Evolutionary conservation across 2,113 vertebrate genomes (phyloP), one percentile per base, ranked within the genome.

Genomic region (Propithecus coquereli): DNA sequence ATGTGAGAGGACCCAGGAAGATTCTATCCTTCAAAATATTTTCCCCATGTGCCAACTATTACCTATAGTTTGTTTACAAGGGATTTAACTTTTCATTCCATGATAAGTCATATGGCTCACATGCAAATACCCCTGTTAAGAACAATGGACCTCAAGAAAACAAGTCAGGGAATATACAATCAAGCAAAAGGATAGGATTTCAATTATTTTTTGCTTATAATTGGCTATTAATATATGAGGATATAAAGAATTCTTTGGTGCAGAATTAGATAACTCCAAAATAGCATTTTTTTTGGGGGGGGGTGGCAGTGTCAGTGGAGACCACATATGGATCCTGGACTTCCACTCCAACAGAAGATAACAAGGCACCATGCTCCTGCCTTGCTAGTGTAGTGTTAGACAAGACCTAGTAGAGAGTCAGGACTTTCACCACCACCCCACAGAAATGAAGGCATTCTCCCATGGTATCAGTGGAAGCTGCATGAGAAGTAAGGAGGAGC

Each of bases 201-300:
- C 30, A 52, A 52, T 4, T 8, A 2, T n/a, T 43, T 88, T 84
- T 76, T 76, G 30, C 17, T 57, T 65, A 82, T 6, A 1, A 87
- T 37, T 47, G 22, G 6, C 22, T 86, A 8, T 47, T 40, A 57
- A 50, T 8, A 66, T 43, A 37, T 6, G 16, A 17, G 9, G 30
- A 73, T 66, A 22, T 80, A 30, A 90, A 79, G 6, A 40, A n/a
- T 65, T 65, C 23, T 61, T 54, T 59, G 70, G 23, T 11, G 70
- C 22, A 77, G 4, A 57, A 57, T 22, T 57, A 20, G 18, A 22
- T 22, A 63, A 70, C 16, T 74, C 0, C 16, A 45, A 84, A 66
- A 45, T 45, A 63, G 1, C 13, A 18, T 16, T 1, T 22, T 6
- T 6, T 5, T 34, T 8, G 34, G 12, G 30, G 12, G 25, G 6